Conservation (phyloP, 2,888 invertebrate genomes). For the Metalampra italica region DNA sequence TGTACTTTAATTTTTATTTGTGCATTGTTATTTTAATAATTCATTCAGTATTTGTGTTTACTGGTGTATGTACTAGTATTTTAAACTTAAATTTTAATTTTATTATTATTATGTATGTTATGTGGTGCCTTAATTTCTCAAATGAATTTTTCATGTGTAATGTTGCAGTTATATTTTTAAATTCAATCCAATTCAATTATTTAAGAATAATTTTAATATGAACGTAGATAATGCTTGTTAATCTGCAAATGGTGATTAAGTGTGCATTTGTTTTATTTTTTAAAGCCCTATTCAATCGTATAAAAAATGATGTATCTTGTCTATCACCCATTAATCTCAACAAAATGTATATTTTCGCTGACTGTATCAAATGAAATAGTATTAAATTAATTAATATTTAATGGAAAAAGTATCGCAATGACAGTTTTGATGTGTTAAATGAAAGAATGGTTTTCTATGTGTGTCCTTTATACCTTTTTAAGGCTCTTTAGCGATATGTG, state of each 20-base stretch:
- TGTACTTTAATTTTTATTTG: conserved; percentile 30
- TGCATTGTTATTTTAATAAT: conserved; percentile 39
- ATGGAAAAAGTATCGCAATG: conserved; percentile 32
- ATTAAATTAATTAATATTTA: conserved; percentile 42
- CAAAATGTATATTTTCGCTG: conserved; percentile 48
- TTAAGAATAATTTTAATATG: conserved; percentile 15
- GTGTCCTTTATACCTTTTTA: conserved; percentile 73
- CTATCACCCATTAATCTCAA: conserved; percentile 36
- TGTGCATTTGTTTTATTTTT: conserved; percentile 39
- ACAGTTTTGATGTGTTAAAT: conserved; percentile 38
- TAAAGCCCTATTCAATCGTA: conserved; percentile 21
- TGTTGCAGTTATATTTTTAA: conserved; percentile 30
- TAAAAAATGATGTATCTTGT: conserved; percentile 21
- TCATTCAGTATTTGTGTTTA: conserved; percentile 66
- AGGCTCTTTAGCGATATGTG: conserved; percentile 62
- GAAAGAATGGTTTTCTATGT: conserved; percentile 54
- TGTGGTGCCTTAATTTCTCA: conserved; percentile 71
- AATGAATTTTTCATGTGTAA: conserved; percentile 39
- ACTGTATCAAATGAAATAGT: conserved; percentile 36
- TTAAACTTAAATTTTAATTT: conserved; percentile 47
- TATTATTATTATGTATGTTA: conserved; percentile 47
- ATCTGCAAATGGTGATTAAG: conserved; percentile 17
- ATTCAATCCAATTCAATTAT: conserved; percentile 27
- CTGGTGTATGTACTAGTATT: conserved; percentile 56
- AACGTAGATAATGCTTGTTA: conserved; percentile 12